phyloP scores from a whole-genome alignment of 2,888 invertebrate genomes.

The Caenorhabditis virilis region DNA sequence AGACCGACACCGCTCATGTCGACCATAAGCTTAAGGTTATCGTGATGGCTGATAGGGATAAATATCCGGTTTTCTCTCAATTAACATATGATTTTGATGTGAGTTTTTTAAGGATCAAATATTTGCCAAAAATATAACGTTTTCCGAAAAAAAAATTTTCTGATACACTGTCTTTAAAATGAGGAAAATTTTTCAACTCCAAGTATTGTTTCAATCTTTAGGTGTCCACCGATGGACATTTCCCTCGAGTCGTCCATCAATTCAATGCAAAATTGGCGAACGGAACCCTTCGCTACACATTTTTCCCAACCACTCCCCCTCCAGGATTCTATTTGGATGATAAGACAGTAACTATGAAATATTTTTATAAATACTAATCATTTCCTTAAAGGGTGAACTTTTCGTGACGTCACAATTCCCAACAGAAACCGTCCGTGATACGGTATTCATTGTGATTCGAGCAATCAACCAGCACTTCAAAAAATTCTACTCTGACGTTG shows the following conservation, averaged over 20 bases:
- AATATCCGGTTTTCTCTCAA: conserved; percentile 65
- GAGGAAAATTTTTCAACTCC: not conserved
- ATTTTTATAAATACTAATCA: no score
- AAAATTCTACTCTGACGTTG: conserved; percentile 63
- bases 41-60: conserved; percentile 63
- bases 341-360: conserved; percentile 39
- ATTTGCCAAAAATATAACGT: no score
- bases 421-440: conserved; percentile 12
- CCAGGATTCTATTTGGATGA: conserved; percentile 51
- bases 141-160: not conserved
- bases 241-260: conserved; percentile 41
- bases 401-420: conserved; percentile 40
- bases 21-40: conserved; percentile 56
- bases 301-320: conserved; percentile 46
- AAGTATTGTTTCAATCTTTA: conserved; percentile 48
- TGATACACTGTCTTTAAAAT: not conserved
- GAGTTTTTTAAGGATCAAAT: no score
- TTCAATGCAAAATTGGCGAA: conserved; percentile 43
- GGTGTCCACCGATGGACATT: conserved; percentile 43
- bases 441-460: conserved; percentile 61
- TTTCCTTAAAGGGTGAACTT: conserved; percentile 41
- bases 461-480: conserved; percentile 54
- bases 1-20: conserved; percentile 37
- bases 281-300: conserved; percentile 49
- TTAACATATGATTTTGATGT: conserved; percentile 62